Conservation (phyloP, 2,113 vertebrate species). For the Sitta europaea region DNA sequence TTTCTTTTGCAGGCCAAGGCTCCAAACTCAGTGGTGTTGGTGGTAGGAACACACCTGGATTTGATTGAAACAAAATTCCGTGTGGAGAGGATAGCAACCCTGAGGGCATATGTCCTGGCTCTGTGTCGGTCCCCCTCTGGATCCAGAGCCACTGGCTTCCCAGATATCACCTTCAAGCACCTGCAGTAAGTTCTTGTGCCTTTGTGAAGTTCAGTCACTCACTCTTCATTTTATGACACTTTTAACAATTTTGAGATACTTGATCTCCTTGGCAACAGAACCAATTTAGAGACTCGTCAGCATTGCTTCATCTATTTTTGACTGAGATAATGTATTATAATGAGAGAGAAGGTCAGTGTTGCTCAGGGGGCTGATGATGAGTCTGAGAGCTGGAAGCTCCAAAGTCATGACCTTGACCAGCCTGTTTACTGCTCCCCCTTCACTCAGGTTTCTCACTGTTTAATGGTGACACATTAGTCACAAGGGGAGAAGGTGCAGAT, state of each 20-base stretch:
- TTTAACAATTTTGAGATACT: not conserved
- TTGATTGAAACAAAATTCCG: constrained; percentile 93
- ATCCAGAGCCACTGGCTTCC: constrained; percentile 87
- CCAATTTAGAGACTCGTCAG: not conserved
- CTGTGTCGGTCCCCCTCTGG: constrained; percentile 92
- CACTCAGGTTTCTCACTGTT: not conserved
- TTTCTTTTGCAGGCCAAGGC: constrained; percentile 83
- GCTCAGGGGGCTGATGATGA: not conserved
- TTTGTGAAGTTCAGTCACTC: not conserved
- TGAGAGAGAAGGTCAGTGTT: not conserved
- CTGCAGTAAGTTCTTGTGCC: constrained; percentile 80
- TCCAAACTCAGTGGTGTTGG: constrained; percentile 89
- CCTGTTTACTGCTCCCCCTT: not conserved
- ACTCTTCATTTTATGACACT: not conserved
- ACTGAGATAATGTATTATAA: not conserved
- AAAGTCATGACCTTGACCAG: not conserved
- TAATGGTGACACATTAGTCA: not conserved
- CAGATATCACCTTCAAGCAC: constrained; percentile 91
- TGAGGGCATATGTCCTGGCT: constrained; percentile 89
- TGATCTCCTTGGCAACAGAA: constrained; percentile 35
- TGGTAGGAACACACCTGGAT: constrained; percentile 95
- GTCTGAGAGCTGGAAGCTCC: not conserved
- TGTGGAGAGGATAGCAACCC: constrained; percentile 88
- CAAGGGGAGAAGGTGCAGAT: not conserved
- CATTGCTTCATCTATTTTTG: constrained; percentile 7